Conservation (phyloP, 64 coral and sea anemone genomes). For the Porites lutea region DNA sequence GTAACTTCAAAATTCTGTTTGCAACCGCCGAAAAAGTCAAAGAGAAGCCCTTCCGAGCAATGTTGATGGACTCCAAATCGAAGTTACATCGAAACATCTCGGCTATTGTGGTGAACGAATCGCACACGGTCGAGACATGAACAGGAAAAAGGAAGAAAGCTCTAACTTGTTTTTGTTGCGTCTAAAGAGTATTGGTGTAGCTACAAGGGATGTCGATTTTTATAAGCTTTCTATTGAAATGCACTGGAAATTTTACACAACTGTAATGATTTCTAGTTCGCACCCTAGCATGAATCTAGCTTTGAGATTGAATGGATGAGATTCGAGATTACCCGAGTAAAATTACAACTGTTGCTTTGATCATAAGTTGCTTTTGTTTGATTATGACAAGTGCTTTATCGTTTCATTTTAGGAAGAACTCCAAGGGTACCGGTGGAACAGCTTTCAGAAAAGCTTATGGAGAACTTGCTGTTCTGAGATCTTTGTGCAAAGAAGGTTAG, state of each 20-base stretch:
- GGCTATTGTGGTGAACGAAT: conserved; percentile 38
- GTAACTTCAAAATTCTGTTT: conserved; percentile 2
- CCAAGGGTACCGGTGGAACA: background rate
- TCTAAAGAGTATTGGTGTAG: no score
- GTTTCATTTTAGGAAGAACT: background rate
- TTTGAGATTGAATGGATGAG: background rate
- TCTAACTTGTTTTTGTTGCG: no score
- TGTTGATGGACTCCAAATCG: background rate
- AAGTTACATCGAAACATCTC: conserved; percentile 6
- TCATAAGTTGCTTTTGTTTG: conserved; percentile 14
- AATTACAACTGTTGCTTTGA: background rate
- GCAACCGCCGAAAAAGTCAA: conserved; percentile 37
- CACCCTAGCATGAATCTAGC: no score
- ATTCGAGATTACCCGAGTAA: background rate
- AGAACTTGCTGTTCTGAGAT: conserved; percentile 27
- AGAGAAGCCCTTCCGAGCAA: conserved; percentile 7
- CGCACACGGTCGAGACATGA: conserved; percentile 31
- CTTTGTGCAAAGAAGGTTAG: conserved; percentile 49
- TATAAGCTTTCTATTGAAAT: no score
- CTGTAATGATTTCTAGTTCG: no score
- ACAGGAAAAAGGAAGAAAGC: no score
- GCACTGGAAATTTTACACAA: no score
- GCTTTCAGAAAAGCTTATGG: conserved; percentile 32
- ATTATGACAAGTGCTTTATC: background rate
- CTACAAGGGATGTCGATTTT: no score